Evolutionary conservation across 1,140 invertebrate genomes (phyloP).

Genomic region (Drusus annulatus): DNA sequence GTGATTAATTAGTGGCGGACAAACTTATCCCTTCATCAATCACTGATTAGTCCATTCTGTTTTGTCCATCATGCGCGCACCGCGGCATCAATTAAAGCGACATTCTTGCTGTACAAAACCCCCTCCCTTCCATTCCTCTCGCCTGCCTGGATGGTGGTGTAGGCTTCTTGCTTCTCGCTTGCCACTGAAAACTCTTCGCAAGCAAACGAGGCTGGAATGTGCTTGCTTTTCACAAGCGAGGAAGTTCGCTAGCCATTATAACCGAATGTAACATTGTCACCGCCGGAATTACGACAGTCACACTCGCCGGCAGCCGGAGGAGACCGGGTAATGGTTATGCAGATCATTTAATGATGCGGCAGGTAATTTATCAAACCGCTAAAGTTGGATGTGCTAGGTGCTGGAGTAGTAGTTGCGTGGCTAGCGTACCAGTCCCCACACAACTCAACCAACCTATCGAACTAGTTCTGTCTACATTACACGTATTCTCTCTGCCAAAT

Average conservation of each 20-base stretch:
- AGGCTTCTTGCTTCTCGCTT: background rate
- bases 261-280: slow-evolving; percentile 47
- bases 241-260: slow-evolving; percentile 14
- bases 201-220: no score
- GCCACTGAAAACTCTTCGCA: background rate
- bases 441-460: background rate
- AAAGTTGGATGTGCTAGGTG: slow-evolving; percentile 17
- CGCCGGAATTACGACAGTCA: slow-evolving; percentile 43
- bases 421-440: background rate
- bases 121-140: background rate
- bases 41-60: slow-evolving; percentile 59
- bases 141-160: background rate
- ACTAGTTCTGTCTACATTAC: background rate
- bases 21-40: slow-evolving; percentile 55
- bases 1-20: slow-evolving; percentile 56
- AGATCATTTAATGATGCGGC: slow-evolving; percentile 53
- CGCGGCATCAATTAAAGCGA: slow-evolving; percentile 7
- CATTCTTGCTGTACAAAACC: slow-evolving; percentile 22
- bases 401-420: background rate
- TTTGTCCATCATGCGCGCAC: slow-evolving; percentile 49
- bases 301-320: slow-evolving; percentile 21
- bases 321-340: slow-evolving; percentile 40
- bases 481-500: background rate
- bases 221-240: slow-evolving; percentile 13
- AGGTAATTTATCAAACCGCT: slow-evolving; percentile 53